Percentiles rank a stretch among this genome's conserved stretches.
phyloP scores from a whole-genome alignment of 2,888 invertebrate genomes.

The Drosophila kanekoi region DNA sequence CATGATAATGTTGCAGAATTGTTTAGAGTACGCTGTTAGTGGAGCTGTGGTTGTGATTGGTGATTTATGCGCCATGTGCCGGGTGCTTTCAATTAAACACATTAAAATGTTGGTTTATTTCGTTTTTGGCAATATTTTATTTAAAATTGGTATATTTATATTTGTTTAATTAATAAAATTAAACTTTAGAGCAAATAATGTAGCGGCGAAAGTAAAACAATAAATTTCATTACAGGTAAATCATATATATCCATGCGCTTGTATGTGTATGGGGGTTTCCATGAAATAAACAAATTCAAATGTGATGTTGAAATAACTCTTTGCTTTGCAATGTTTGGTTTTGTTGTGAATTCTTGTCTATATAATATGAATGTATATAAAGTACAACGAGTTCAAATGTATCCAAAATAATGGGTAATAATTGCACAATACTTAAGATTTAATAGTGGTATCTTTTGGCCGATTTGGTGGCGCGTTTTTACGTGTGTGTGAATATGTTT shows the following conservation, averaged over 20 bases:
- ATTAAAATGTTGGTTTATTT: constrained; percentile 33
- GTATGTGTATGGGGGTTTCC: constrained; percentile 30
- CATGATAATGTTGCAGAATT: constrained; percentile 74
- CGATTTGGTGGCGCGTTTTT: constrained; percentile 16
- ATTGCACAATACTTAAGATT: constrained; percentile 72
- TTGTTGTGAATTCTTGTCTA: constrained; percentile 4
- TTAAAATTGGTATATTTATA: constrained; percentile 49
- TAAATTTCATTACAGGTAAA: constrained; percentile 54
- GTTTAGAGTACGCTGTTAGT: constrained; percentile 50
- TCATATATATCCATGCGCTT: constrained; percentile 49
- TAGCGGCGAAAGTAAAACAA: constrained; percentile 58
- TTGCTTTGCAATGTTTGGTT: constrained; percentile 27
- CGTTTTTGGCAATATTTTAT: constrained; percentile 59
- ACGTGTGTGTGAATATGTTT: constrained; percentile 40
- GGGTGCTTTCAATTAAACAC: constrained; percentile 54
- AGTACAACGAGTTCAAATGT: constrained; percentile 31
- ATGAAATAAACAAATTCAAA: constrained; percentile 44
- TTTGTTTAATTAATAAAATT: constrained; percentile 55
- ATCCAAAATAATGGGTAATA: constrained; percentile 35
- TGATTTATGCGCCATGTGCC: constrained; percentile 32
- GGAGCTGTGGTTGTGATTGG: constrained; percentile 45
- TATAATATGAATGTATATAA: constrained; percentile 6
- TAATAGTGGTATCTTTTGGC: constrained; percentile 50
- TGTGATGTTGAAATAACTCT: constrained; percentile 60
- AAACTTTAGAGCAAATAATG: constrained; percentile 55